Evolutionary conservation across 2,113 vertebrate species (phyloP), one percentile per base, ranked within the genome.

Genomic region (Corapipo altera): DNA sequence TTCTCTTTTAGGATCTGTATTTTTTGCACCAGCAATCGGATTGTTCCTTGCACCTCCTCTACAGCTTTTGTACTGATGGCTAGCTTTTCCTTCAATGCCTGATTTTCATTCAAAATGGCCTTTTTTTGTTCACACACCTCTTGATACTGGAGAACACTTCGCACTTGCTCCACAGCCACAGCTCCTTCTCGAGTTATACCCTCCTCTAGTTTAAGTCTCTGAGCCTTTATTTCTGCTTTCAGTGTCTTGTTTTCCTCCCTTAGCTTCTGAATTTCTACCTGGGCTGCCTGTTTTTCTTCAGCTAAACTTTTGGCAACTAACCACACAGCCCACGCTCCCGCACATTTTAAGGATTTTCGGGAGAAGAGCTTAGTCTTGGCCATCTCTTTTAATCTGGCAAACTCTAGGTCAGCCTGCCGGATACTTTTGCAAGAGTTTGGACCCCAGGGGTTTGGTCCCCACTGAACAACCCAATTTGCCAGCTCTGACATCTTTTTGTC

Each of bases 391-490:
- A 96, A 58, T 65, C 33, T 93, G 64, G 92, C 67, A 70, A 97
- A 96, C 64, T 96, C 88, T 7, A 90, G 64, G 59, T 95, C 91
- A 83, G 94, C 96, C 69, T 97, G 90, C 79, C 95, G 92, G 67
- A 97, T 94, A n/a, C 85, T 97, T 79, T 46, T 94, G 94, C 71
- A 97, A 37, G 92, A 94, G 46, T 94, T 74, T 0, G 72, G 75
- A 61, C 88, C 85, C 96, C 96, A 95, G 46, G 96, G 95, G 35
- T 96, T 96, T 69, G 92, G 76, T 41, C 95, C 96, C 91, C 95
- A 97, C 51, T 94, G 94, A 77, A 85, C 65, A 80, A 97, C 88
- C 95, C 95, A 95, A 0, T 95, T 96, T 28, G 16, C 82, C 75
- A 96, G 92, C 79, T 92, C 95, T 73, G 96, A 94, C 95, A 95